Conservation (phyloP, 2,113 vertebrate species). For the Oncorhynchus masou region DNA sequence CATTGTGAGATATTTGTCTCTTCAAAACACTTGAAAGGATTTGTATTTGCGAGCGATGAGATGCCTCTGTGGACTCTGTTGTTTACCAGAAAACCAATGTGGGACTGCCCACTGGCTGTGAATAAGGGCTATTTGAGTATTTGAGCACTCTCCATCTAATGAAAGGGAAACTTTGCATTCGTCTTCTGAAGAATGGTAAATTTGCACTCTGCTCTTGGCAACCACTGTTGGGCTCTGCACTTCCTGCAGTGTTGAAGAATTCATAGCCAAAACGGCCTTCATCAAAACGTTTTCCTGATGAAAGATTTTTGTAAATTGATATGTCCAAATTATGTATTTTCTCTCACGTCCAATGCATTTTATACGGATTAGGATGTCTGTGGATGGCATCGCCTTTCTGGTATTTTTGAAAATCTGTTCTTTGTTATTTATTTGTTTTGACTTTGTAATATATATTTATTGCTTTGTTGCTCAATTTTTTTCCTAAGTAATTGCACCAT, state of each 20-base stretch:
- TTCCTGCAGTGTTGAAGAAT: conserved; percentile 46
- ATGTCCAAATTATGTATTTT: conserved; percentile 62
- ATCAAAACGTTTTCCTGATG: background rate
- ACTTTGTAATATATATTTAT: conserved; percentile 51
- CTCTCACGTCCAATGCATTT: conserved; percentile 51
- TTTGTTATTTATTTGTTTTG: conserved; percentile 32
- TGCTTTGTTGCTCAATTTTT: conserved; percentile 51
- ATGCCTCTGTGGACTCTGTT: too few relatives aligned
- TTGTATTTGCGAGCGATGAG: too few relatives aligned
- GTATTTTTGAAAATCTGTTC: conserved; percentile 20
- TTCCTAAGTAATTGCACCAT: conserved; percentile 55
- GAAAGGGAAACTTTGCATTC: conserved; percentile 40
- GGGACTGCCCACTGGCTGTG: background rate
- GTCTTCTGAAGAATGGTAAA: conserved; percentile 23
- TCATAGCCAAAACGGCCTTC: conserved; percentile 34
- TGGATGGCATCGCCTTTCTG: conserved; percentile 41
- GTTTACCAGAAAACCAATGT: too few relatives aligned
- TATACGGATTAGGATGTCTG: conserved; percentile 43
- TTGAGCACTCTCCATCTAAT: conserved; percentile 26
- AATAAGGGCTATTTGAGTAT: conserved; percentile 19
- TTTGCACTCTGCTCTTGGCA: conserved; percentile 42
- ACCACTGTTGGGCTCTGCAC: conserved; percentile 12
- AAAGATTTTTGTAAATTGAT: conserved; percentile 51
- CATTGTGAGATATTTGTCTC: too few relatives aligned
- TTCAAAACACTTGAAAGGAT: too few relatives aligned